Evolutionary conservation across 2,797 vertebrate genomes (phyloP).

Genomic region (Ceryle rudis): DNA sequence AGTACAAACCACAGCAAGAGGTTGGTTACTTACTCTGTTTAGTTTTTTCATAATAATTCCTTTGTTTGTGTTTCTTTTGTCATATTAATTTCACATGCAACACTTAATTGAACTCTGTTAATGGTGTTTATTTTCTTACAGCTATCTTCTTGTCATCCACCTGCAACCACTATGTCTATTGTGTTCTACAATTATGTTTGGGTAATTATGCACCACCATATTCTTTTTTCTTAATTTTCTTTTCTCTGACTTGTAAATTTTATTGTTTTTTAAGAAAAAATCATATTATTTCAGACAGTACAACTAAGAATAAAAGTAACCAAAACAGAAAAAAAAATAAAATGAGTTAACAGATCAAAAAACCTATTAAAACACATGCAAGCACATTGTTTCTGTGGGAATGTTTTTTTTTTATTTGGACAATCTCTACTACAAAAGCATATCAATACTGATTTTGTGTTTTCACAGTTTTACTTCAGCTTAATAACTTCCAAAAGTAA

Average conservation of each 20-base stretch:
- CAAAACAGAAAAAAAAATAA: background rate
- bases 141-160: background rate
- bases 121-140: background rate
- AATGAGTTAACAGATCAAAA: background rate
- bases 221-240: conserved; percentile 4
- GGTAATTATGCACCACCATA: background rate
- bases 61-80: background rate
- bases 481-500: background rate
- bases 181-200: background rate
- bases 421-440: background rate
- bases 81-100: background rate
- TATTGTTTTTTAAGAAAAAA: background rate
- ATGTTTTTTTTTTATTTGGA: background rate
- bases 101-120: background rate
- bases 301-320: background rate
- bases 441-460: background rate
- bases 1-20: background rate
- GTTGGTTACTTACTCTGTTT: background rate
- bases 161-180: conserved; percentile 24
- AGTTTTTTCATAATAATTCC: background rate
- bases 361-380: background rate
- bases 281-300: background rate
- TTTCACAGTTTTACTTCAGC: background rate
- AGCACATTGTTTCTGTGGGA: background rate
- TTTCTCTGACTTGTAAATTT: background rate